Evolutionary conservation across 23 tunicate genomes (phyloP).

Genomic region (Ciona savignyi): DNA sequence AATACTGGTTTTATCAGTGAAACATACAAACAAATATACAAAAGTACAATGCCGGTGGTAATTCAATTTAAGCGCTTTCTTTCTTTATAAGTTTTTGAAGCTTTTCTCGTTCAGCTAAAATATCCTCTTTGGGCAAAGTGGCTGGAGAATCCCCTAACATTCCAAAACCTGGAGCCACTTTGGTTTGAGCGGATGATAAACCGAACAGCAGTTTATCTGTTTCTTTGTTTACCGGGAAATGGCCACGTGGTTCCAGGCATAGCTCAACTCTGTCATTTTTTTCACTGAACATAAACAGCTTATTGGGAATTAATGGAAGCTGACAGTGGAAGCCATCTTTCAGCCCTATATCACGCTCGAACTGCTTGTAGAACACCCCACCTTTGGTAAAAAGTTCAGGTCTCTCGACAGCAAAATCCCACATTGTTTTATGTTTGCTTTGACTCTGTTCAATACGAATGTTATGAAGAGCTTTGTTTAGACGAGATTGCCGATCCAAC

Average conservation of each 20-base stretch:
- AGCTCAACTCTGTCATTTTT: constrained; percentile 38
- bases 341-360: constrained; percentile 56
- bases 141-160: background rate
- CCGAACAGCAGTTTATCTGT: background rate
- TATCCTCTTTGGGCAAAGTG: background rate
- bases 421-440: constrained; percentile 13
- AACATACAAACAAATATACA: no score
- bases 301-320: constrained; percentile 39
- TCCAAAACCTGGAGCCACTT: background rate
- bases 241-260: constrained; percentile 60
- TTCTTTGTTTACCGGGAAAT: constrained; percentile 20
- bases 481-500: background rate
- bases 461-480: background rate
- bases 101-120: no score
- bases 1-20: no score
- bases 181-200: background rate
- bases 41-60: no score
- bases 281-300: constrained; percentile 38
- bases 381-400: constrained; percentile 62
- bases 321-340: constrained; percentile 40
- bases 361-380: constrained; percentile 64
- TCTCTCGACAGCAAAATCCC: constrained; percentile 39
- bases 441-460: background rate
- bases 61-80: no score
- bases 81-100: no score